Base-by-base conservation (phyloP, 2,797 vertebrate species). In the Chelmon rostratus region DNA sequence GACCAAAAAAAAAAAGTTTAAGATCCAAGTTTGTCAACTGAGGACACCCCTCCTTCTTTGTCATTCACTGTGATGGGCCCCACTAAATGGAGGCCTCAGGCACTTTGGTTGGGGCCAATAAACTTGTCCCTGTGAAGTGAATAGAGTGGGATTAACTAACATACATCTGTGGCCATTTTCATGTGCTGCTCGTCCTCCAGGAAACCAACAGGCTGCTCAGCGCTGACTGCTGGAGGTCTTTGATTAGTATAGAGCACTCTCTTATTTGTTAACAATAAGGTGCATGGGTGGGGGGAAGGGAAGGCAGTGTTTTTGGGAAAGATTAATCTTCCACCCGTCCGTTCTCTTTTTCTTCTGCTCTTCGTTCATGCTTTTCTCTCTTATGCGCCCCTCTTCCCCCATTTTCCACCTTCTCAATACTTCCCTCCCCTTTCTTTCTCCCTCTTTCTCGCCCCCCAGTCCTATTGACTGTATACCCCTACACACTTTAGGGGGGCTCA, bases 231-330 rank as follows among this genome's bases (percentile, higher is more conserved):
- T 95, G 94, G 93, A 85, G 95, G 91, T 94, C 94, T 95, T 93
- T 91, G 89, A 94, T 95, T 90, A 88, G 85, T 90, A 82, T 86
- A 82, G 89, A 88, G 85, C 86, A 72, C 88, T 89, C 91, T 90
- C 86, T 89, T 93, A 94, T 94, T 94, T 93, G 93, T 87, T 89
- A 90, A 94, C 92, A 95, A 96, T 96, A 95, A 94, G 93, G 93
- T 94, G 93, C 64, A 84, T 78, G 78, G 83, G 50, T 76, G 89
- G 90, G 91, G 86, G 93, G 89, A 86, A 78, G 92, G 90, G 88
- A 76, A 70, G 71, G 83, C 86, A 56, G 88, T 87, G 91, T 92
- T 91, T 92, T 93, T 91, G 91, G 86, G 93, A 85, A 94, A 95
- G 94, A 96, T 95, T 95, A 95, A 96, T 95, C 94, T 95, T 94